A percentile compares a stretch with the other conserved stretches of the same genome.
phyloP scores from a whole-genome alignment of 1,140 invertebrate species.

The Achroia grisella region DNA sequence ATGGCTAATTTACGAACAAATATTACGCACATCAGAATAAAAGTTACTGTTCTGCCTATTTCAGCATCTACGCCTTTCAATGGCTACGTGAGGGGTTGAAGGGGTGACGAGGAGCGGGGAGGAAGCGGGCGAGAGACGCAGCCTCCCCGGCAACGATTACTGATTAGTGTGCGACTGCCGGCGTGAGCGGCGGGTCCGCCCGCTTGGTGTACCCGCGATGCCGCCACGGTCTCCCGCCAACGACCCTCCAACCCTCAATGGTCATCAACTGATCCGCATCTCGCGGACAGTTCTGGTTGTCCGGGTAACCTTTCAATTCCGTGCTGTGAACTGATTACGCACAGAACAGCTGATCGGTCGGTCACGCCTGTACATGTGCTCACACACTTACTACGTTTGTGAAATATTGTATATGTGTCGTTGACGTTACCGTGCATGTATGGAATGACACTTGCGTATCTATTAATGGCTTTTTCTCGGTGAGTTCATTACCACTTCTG shows the following conservation, averaged over 20 bases:
- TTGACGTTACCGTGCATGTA: slow-evolving; percentile 37
- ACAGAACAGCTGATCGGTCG: slow-evolving; percentile 46
- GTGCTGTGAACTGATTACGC: not conserved
- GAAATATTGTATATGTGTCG: slow-evolving; percentile 40
- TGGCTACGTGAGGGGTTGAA: slow-evolving; percentile 22
- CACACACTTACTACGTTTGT: slow-evolving; percentile 49
- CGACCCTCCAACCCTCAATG: slow-evolving; percentile 21
- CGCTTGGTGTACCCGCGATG: slow-evolving; percentile 40
- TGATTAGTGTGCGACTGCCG: slow-evolving; percentile 55
- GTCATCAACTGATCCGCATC: not conserved
- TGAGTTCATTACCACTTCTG: too few relatives aligned
- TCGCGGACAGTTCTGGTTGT: not conserved
- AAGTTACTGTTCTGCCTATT: slow-evolving; percentile 19
- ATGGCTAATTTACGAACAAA: too few relatives aligned
- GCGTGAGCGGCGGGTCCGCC: slow-evolving; percentile 55
- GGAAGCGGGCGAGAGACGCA: slow-evolving; percentile 48
- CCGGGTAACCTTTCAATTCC: not conserved
- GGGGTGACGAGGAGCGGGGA: slow-evolving; percentile 18
- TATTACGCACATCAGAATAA: too few relatives aligned
- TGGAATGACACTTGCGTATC: slow-evolving; percentile 4
- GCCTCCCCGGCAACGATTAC: slow-evolving; percentile 69
- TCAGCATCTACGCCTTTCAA: slow-evolving; percentile 24
- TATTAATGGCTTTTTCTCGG: slow-evolving; percentile 1
- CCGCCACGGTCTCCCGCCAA: slow-evolving; percentile 35
- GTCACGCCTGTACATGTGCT: slow-evolving; percentile 44